Base-by-base conservation (phyloP, 2,888 invertebrate species). In the Octodonta nipae region DNA sequence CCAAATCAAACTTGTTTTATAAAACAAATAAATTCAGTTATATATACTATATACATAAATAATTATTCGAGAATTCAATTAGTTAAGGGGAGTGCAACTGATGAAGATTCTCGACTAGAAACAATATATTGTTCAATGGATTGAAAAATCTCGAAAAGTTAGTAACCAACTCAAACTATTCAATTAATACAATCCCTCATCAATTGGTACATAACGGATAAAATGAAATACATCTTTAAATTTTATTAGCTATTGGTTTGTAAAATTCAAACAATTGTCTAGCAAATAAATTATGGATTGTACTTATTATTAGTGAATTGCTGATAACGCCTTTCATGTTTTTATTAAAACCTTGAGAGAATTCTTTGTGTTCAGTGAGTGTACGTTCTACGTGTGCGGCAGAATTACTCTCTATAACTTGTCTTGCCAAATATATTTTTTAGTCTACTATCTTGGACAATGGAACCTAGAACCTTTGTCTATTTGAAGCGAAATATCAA, bases 341-440 rank as follows among this genome's bases (percentile, higher is more conserved):
- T 0, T 88, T 79, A 61, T 89, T 88, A 52, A 91, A 89, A 5
- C 77, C 73, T 59, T 78, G 78, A 47, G 84, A 87, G 55, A 91
- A 91, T 44, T 87, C 88, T 55, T 79, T 81, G 25, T 86, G 68
- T 45, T 78, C 78, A 2, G 71, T 66, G 36, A 70, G 64, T 14
- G 84, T 85, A 12, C 73, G 66, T 1, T 89, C 88, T 20, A 98
- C 98, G 65, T 98, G 95, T 1, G 96, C 96, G 2, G 98, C 98
- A 65, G 98, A 98, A 0, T 96, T 96, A 69, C 98, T 98, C 58
- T 91, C 89, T 52, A 98, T 96, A 50, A 88, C 93, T 75, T 96
- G 96, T 64, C 91, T 88, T 3, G 96, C 95, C 67, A 98, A 98
- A 65, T 92, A 98, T 48, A 98, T 89, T 56, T 87, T 86, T 30